These are phyloP conservation scores for Dolichoris vasculosae DNA, from an alignment of 1,140 invertebrate species.

Conservation along the genomic window DNA sequence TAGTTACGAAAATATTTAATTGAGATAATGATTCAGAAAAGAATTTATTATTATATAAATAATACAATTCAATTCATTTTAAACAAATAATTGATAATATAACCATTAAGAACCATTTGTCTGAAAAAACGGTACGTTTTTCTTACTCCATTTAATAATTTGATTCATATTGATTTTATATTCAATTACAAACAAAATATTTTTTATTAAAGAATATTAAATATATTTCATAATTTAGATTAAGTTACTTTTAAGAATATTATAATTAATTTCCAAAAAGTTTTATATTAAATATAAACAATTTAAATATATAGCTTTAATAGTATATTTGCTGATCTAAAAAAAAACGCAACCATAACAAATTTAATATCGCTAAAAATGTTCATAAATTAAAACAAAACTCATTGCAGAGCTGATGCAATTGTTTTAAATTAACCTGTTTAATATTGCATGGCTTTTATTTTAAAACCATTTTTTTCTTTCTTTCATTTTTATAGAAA, in stretches of 20 bases:
- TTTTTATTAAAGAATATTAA: not conserved
- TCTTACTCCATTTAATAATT: not conserved
- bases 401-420: not conserved
- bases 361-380: not conserved
- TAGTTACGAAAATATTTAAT: not conserved
- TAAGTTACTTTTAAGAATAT: not conserved
- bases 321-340: not conserved
- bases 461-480: not conserved
- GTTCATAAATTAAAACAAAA: not conserved
- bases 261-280: not conserved
- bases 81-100: not conserved
- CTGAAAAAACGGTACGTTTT: not conserved
- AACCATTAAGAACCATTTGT: not conserved
- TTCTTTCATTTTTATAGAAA: not conserved
- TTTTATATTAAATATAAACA: not conserved
- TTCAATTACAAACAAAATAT: not conserved
- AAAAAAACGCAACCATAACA: not conserved
- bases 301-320: not conserved
- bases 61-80: not conserved
- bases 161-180: not conserved
- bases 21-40: not conserved
- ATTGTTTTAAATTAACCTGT: not conserved
- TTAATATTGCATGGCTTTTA: not conserved
- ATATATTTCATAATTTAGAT: not conserved
- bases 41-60: not conserved